Conservation (phyloP, 1,140 invertebrate species). For the Rhopalosiphum maidis region DNA sequence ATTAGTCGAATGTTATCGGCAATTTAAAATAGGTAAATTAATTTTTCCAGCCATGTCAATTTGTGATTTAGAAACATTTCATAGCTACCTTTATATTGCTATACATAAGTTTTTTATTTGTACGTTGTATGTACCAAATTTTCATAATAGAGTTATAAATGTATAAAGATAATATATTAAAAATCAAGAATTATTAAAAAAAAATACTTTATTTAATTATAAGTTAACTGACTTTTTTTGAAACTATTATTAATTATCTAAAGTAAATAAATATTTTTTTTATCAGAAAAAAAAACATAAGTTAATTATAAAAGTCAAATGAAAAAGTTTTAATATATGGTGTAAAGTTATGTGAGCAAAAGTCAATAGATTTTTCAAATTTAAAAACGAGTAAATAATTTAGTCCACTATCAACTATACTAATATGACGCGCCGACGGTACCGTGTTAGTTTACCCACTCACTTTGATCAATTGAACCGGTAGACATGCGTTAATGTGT, state of each 20-base stretch:
- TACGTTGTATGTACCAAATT: neutral
- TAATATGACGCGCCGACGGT: neutral
- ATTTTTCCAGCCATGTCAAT: neutral
- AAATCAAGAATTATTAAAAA: neutral
- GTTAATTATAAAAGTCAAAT: neutral
- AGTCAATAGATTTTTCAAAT: neutral
- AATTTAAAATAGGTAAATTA: neutral
- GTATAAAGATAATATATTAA: neutral
- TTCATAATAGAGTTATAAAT: neutral
- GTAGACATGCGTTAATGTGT: neutral
- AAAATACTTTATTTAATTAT: neutral
- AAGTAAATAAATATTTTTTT: neutral
- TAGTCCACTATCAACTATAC: neutral
- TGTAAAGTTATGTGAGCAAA: neutral
- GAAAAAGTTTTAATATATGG: neutral
- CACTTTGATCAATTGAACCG: slow-evolving; percentile 26
- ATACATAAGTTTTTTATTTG: neutral
- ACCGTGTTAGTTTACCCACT: neutral
- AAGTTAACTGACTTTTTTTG: neutral
- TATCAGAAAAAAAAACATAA: neutral
- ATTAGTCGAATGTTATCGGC: neutral
- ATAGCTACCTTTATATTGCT: neutral
- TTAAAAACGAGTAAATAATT: neutral
- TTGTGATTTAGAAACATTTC: neutral
- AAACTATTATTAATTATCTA: neutral